phyloP scores from a whole-genome alignment of 2,797 vertebrate species.

The Anguilla obscura region DNA sequence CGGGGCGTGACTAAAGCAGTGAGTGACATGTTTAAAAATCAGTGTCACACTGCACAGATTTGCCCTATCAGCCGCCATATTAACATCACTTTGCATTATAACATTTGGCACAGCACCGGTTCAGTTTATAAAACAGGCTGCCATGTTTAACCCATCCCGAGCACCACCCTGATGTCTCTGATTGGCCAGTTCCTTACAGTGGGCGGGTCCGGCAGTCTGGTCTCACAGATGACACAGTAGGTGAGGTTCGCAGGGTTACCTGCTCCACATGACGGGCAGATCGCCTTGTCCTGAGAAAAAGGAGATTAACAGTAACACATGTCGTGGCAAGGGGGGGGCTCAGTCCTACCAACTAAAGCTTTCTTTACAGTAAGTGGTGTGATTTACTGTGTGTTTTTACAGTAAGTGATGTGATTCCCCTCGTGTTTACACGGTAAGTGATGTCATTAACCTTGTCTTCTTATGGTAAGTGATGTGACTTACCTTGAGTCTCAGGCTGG shows the following conservation, averaged over 20 bases:
- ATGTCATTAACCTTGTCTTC: background rate
- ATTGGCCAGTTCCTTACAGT: slow-evolving; percentile 61
- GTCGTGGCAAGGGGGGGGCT: background rate
- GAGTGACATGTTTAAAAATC: too few species aligned
- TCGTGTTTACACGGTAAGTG: background rate
- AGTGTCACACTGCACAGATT: background rate
- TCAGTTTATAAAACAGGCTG: too few species aligned
- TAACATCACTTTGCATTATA: too few species aligned
- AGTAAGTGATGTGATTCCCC: background rate
- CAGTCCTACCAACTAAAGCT: background rate
- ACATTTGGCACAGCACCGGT: too few species aligned
- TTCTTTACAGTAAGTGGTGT: background rate
- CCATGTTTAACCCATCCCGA: background rate
- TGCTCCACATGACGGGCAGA: slow-evolving; percentile 82
- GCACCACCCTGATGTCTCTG: background rate
- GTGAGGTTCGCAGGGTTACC: slow-evolving; percentile 80
- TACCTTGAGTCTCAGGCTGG: slow-evolving; percentile 73
- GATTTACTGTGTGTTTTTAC: background rate
- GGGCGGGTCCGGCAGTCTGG: slow-evolving; percentile 63
- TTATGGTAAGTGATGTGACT: slow-evolving; percentile 18
- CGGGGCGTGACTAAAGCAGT: too few species aligned
- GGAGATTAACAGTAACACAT: slow-evolving; percentile 14
- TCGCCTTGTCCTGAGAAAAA: slow-evolving; percentile 73
- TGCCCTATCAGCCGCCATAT: too few species aligned
- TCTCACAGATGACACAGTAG: slow-evolving; percentile 84